Conservation (phyloP, 2,113 vertebrate genomes). For the Melanerpes aurifrons region DNA sequence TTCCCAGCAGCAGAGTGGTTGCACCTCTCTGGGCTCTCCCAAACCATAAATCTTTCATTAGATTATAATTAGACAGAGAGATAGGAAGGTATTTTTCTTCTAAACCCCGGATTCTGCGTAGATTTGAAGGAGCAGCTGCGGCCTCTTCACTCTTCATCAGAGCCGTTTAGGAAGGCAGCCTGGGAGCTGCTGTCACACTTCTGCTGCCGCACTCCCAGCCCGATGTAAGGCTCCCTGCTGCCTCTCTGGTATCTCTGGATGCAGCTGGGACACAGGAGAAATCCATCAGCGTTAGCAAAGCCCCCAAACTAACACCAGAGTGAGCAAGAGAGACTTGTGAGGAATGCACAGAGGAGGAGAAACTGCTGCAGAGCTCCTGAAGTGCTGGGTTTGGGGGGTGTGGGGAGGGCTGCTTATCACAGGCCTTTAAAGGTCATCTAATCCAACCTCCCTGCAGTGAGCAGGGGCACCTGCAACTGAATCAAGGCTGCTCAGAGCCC, state of each 20-base stretch:
- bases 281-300: background rate
- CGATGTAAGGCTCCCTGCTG: slow-evolving; percentile 45
- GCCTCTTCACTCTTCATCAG: slow-evolving; percentile 70
- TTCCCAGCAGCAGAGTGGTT: background rate
- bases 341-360: no score
- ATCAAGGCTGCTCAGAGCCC: no score
- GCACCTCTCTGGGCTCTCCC: background rate
- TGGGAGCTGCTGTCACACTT: slow-evolving; percentile 13
- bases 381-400: background rate
- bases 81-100: background rate
- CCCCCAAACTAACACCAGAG: no score
- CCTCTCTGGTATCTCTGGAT: background rate
- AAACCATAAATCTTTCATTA: background rate
- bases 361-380: background rate
- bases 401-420: no score
- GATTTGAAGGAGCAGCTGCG: background rate
- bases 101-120: background rate
- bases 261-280: slow-evolving; percentile 41
- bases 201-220: slow-evolving; percentile 53
- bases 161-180: slow-evolving; percentile 54
- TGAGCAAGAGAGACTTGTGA: no score
- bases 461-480: no score
- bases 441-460: no score
- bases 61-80: no score
- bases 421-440: no score